These are phyloP conservation scores for Poecilobothrus nobilitatus DNA, from an alignment of 2,888 invertebrate genomes.

Conservation along the genomic window DNA sequence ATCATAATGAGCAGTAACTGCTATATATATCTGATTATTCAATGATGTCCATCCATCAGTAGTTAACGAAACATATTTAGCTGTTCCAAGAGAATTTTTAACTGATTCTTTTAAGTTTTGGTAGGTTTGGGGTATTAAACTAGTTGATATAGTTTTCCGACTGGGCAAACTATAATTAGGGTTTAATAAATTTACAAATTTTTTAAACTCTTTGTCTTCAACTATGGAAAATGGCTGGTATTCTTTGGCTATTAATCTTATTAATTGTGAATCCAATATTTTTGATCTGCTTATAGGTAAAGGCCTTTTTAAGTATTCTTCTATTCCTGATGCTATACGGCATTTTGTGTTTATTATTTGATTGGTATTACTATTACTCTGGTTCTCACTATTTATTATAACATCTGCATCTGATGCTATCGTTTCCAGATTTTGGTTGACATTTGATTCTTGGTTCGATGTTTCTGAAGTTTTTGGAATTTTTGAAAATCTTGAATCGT, in stretches of 20 bases:
- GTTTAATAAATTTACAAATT: background rate
- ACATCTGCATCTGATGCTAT: background rate
- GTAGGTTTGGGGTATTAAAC: slow-evolving; percentile 2
- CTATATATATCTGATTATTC: slow-evolving; percentile 14
- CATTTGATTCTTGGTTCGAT: slow-evolving; percentile 11
- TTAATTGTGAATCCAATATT: slow-evolving; percentile 13
- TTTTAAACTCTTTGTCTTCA: slow-evolving; percentile 15
- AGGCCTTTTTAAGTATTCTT: background rate
- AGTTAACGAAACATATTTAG: background rate
- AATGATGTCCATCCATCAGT: slow-evolving; percentile 19
- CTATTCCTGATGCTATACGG: background rate
- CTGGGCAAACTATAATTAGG: slow-evolving; percentile 12
- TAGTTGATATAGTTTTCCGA: slow-evolving; percentile 12
- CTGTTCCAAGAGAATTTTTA: background rate
- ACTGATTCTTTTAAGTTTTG: background rate
- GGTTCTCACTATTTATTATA: background rate
- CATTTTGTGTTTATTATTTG: background rate
- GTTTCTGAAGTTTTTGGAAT: slow-evolving; percentile 9
- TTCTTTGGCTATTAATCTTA: slow-evolving; percentile 14
- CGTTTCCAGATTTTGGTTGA: slow-evolving; percentile 8
- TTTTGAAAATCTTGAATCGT: background rate
- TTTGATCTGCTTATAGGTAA: background rate
- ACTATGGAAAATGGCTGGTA: slow-evolving; percentile 15
- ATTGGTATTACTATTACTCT: too few relatives aligned
- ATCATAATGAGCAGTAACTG: slow-evolving; percentile 18